Evolutionary conservation across 2,797 vertebrate species (phyloP).

Genomic region (Rachycentron canadum): DNA sequence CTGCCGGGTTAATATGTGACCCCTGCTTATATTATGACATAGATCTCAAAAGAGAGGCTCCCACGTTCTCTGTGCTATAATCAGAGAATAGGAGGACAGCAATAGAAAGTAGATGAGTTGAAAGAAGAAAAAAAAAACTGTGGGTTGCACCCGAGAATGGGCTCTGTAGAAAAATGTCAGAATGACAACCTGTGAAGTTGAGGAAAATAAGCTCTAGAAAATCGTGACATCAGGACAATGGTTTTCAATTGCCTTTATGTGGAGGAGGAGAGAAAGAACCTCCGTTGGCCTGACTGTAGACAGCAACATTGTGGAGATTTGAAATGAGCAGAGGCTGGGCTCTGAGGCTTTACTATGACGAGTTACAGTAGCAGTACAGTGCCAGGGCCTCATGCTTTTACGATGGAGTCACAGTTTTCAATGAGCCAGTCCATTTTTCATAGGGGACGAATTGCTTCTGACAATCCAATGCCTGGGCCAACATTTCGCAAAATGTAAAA

Average conservation of each 20-base stretch:
- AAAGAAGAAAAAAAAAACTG: slow-evolving; percentile 22
- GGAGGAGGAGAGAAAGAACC: slow-evolving; percentile 13
- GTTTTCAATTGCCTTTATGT: slow-evolving; percentile 37
- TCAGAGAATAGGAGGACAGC: slow-evolving; percentile 23
- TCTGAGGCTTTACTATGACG: slow-evolving; percentile 54
- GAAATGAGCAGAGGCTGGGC: slow-evolving; percentile 34
- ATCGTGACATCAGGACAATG: slow-evolving; percentile 66
- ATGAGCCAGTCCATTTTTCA: slow-evolving; percentile 86
- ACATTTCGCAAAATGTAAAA: slow-evolving; percentile 90
- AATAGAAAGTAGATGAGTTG: slow-evolving; percentile 22
- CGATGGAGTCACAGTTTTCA: slow-evolving; percentile 76
- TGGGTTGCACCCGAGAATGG: slow-evolving; percentile 49
- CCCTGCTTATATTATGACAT: slow-evolving; percentile 37
- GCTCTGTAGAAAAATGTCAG: slow-evolving; percentile 61
- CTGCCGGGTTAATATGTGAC: slow-evolving; percentile 31
- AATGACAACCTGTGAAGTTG: slow-evolving; percentile 69
- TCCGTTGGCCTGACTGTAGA: slow-evolving; percentile 32
- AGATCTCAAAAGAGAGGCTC: slow-evolving; percentile 26
- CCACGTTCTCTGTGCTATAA: slow-evolving; percentile 10
- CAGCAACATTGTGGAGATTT: slow-evolving; percentile 48
- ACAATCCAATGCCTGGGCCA: slow-evolving; percentile 86
- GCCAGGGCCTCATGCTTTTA: slow-evolving; percentile 62
- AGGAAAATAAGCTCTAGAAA: slow-evolving; percentile 50
- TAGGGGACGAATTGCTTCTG: slow-evolving; percentile 79
- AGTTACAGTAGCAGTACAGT: slow-evolving; percentile 64